Evolutionary conservation across 2,797 vertebrate species (phyloP).

Genomic region (Bradypodion pumilum): DNA sequence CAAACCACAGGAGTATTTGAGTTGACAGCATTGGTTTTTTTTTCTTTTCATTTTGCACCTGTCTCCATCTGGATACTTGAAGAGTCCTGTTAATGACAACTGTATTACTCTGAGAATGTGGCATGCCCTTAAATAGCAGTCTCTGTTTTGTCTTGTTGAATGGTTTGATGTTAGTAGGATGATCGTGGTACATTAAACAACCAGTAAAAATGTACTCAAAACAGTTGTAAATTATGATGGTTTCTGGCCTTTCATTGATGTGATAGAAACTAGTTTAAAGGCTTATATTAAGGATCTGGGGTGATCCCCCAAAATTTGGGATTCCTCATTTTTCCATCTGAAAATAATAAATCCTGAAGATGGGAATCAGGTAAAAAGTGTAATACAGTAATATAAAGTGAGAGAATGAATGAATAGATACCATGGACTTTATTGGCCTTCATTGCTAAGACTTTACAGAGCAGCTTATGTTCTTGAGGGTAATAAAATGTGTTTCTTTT

Average conservation of each 20-base stretch:
- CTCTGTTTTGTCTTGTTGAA: not conserved
- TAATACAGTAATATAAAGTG: not conserved
- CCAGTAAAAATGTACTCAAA: not conserved
- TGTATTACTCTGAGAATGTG: not conserved
- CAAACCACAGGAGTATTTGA: not conserved
- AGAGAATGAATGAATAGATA: not conserved
- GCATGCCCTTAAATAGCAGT: too few relatives aligned
- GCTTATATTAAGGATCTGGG: not conserved
- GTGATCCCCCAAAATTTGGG: not conserved
- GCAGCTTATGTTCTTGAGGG: not conserved
- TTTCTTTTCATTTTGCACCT: too few relatives aligned
- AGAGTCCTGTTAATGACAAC: not conserved
- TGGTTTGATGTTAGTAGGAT: not conserved
- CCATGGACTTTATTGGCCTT: not conserved
- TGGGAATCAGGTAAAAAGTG: not conserved
- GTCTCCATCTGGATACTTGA: too few relatives aligned
- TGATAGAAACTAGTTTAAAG: not conserved
- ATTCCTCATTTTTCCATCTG: not conserved
- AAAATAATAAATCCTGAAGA: not conserved
- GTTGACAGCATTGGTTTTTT: not conserved
- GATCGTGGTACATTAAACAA: not conserved
- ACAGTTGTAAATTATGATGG: not conserved
- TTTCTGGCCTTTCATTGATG: not conserved
- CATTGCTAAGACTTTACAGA: not conserved
- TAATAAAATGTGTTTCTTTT: slow-evolving; percentile 48